Evolutionary conservation across 2,888 invertebrate genomes (phyloP).

Genomic region (Trissolcus japonicus): DNA sequence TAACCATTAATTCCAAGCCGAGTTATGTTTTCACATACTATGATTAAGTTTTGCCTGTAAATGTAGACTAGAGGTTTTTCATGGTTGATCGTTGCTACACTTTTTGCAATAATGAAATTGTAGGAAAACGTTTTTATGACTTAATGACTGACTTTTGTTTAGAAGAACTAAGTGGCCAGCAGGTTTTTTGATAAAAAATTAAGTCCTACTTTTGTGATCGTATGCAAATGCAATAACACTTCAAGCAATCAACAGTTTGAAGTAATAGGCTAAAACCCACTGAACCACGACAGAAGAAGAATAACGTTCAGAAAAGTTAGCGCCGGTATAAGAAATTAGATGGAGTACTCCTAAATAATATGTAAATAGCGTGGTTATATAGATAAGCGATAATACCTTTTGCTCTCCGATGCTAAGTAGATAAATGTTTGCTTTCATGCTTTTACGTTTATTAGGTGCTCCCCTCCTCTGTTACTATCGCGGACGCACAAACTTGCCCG

Average conservation of each 20-base stretch:
- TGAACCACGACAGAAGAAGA: conserved; percentile 15
- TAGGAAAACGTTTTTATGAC: too few relatives aligned
- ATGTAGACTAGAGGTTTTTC: too few relatives aligned
- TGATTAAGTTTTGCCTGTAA: too few relatives aligned
- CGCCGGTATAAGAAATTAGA: conserved; percentile 48
- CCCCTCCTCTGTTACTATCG: conserved; percentile 27
- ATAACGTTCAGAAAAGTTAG: conserved; percentile 30
- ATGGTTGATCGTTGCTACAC: too few relatives aligned
- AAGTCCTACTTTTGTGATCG: conserved; percentile 7
- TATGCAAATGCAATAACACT: conserved; percentile 34
- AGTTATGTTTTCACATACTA: too few relatives aligned
- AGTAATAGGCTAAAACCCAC: conserved; percentile 22
- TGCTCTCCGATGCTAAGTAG: conserved; percentile 44
- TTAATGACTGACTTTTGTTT: too few relatives aligned
- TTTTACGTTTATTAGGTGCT: conserved; percentile 52
- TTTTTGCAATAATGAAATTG: too few relatives aligned
- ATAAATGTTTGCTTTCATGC: conserved; percentile 51
- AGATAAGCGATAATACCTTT: conserved; percentile 53
- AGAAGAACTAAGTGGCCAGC: too few relatives aligned
- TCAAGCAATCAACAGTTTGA: conserved; percentile 25
- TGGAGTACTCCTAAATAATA: conserved; percentile 47
- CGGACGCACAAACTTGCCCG: conserved; percentile 23
- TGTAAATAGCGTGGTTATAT: conserved; percentile 47
- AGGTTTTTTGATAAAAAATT: too few relatives aligned
- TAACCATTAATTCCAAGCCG: too few relatives aligned